A percentile compares a stretch with the other conserved stretches of the same genome.
These are phyloP conservation scores for Pelobates cultripes DNA, from an alignment of 2,797 vertebrate species.

Conservation along the genomic window DNA sequence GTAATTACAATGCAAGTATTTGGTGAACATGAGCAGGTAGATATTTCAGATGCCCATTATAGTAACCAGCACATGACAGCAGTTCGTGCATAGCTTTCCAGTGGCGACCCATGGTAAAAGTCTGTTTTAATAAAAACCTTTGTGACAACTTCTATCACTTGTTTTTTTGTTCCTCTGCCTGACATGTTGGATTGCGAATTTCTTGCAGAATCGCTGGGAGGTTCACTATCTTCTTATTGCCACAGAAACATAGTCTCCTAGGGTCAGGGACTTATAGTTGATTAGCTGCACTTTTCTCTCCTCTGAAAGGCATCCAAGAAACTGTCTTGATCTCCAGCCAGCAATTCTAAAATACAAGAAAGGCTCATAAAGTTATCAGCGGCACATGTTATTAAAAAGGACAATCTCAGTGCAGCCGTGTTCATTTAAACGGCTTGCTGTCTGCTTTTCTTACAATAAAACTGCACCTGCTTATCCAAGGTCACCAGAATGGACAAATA, in stretches of 20 bases:
- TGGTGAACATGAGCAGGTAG: no score
- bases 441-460: slow-evolving; percentile 1
- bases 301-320: slow-evolving; percentile 49
- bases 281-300: slow-evolving; percentile 44
- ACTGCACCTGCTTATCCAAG: slow-evolving; percentile 19
- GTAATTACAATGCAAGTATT: no score
- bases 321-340: slow-evolving; percentile 47
- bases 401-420: slow-evolving; percentile 29
- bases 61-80: no score
- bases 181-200: slow-evolving; percentile 15
- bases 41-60: no score
- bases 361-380: slow-evolving; percentile 44
- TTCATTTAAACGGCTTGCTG: slow-evolving; percentile 36
- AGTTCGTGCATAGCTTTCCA: no score
- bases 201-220: slow-evolving; percentile 22
- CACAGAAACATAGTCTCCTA: slow-evolving; percentile 33
- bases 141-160: not conserved
- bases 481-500: slow-evolving; percentile 10
- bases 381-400: slow-evolving; percentile 43
- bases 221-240: slow-evolving; percentile 24
- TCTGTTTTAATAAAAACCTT: not conserved
- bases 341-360: slow-evolving; percentile 32
- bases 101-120: no score
- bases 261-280: slow-evolving; percentile 43
- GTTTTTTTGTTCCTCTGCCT: not conserved